Base-by-base conservation (phyloP, 2,888 invertebrate genomes). In the Lasioglossum morio region DNA sequence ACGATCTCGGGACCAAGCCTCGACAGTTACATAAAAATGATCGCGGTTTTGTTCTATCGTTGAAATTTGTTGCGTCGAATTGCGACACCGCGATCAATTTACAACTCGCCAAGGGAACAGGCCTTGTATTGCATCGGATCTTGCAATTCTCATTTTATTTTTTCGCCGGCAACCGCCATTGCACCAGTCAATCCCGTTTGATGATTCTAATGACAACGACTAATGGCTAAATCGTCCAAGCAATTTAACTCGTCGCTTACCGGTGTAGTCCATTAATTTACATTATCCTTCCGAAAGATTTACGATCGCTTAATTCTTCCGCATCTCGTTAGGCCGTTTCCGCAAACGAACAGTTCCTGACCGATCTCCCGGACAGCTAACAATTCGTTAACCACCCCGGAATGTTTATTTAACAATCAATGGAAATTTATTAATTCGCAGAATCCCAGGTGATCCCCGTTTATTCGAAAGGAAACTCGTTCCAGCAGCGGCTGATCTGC, bases 401-500 rank as follows among this genome's bases (percentile, higher is more conserved):
- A 8, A 23, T 3, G 8, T 53, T 57, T n/a, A 3, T 53, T 10
- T 10, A 10, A 8, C 8, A 53, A 53, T 3, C 57, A 0, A 1
- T 12, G 12, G 0, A 37, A 37, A 10, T 37, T 12, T 69, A 10
- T 40, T 12, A 23, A 1, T 40, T 81, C 77, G 77, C 91, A 94
- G 93, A 92, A 91, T 88, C 92, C 90, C 84, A 94, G 94, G 93
- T 94, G 94, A 93, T 94, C 90, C 88, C 89, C 79, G 87, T 88
- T 72, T 46, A 79, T 72, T 70, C 77, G 43, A 48, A 83, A 82
- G 37, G 77, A 72, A 81, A 80, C 72, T 57, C 66, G 72, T 48
- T 79, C 77, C 72, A 77, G 72, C 77, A 83, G 72, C 72, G 46
- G 81, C 78, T 74, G 84, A 85, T 81, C 76, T 75, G 57, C 77